A percentile compares a stretch with the other conserved stretches of the same genome.
phyloP scores from a whole-genome alignment of 2,113 vertebrate species.

The Microcebus griseorufus region DNA sequence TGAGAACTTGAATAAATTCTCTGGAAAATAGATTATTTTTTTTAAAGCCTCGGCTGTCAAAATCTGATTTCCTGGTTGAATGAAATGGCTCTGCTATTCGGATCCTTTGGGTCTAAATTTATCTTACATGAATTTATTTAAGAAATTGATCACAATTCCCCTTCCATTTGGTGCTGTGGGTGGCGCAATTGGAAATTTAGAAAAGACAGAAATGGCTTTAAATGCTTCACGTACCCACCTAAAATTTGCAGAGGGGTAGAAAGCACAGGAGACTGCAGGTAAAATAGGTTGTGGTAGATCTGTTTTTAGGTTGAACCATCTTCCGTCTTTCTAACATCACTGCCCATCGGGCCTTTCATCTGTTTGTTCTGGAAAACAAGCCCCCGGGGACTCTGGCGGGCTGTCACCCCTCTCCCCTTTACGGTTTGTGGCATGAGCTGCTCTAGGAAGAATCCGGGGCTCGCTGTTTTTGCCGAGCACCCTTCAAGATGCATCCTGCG shows the following conservation, averaged over 20 bases:
- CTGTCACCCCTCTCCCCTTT: not conserved
- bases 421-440: rapidly evolving
- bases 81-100: slow-evolving; percentile 56
- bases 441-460: not conserved
- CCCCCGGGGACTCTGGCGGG: not conserved
- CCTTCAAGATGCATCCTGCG: not conserved
- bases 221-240: not conserved
- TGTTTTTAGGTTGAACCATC: not conserved
- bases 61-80: slow-evolving; percentile 63
- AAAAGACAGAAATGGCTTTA: slow-evolving; percentile 45
- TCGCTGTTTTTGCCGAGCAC: not conserved
- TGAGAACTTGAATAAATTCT: slow-evolving; percentile 44
- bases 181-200: slow-evolving; percentile 35
- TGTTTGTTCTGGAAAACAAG: not conserved
- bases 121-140: slow-evolving; percentile 70
- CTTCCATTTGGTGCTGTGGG: slow-evolving; percentile 20
- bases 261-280: not conserved
- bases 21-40: slow-evolving; percentile 37
- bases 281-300: not conserved
- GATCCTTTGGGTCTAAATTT: slow-evolving; percentile 56
- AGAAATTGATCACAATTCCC: slow-evolving; percentile 64
- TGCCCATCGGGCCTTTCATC: not conserved
- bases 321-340: not conserved
- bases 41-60: slow-evolving; percentile 51
- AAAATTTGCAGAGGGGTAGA: not conserved